These are phyloP conservation scores for Triops cancriformis DNA, from an alignment of 1,140 invertebrate species.

Conservation along the genomic window DNA sequence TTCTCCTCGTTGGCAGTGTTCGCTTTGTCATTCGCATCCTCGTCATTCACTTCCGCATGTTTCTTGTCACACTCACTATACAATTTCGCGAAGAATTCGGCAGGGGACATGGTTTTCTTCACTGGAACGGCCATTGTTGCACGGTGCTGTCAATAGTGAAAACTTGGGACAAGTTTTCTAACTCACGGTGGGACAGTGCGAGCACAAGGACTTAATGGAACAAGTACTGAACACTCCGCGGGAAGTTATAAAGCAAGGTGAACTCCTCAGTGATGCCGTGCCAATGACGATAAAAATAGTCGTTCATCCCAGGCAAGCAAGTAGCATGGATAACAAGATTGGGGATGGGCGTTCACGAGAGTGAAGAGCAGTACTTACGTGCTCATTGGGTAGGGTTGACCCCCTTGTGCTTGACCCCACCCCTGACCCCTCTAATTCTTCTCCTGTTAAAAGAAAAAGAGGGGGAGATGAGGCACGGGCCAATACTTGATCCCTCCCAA, in stretches of 20 bases:
- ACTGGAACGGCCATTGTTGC: background rate
- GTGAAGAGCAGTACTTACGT: background rate
- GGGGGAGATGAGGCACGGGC: background rate
- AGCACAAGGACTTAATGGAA: background rate
- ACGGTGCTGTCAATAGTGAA: no score
- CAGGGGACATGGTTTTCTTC: slow-evolving; percentile 27
- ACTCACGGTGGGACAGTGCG: background rate
- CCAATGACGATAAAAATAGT: slow-evolving; percentile 14
- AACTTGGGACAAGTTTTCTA: background rate
- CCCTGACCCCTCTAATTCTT: background rate
- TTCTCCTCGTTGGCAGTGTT: background rate
- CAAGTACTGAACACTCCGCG: background rate
- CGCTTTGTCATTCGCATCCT: background rate
- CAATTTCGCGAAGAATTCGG: slow-evolving; percentile 29
- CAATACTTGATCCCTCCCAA: background rate
- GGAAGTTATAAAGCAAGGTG: background rate
- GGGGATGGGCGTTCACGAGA: background rate
- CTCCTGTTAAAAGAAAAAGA: background rate
- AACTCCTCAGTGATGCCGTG: background rate
- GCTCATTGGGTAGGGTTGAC: background rate
- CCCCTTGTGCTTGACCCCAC: slow-evolving; percentile 5
- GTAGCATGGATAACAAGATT: slow-evolving; percentile 5
- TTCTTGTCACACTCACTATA: slow-evolving; percentile 24
- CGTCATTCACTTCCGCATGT: background rate
- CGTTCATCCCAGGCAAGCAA: slow-evolving; percentile 8